phyloP scores from a whole-genome alignment of 2,113 vertebrate genomes.

The Oreotrochilus melanogaster region DNA sequence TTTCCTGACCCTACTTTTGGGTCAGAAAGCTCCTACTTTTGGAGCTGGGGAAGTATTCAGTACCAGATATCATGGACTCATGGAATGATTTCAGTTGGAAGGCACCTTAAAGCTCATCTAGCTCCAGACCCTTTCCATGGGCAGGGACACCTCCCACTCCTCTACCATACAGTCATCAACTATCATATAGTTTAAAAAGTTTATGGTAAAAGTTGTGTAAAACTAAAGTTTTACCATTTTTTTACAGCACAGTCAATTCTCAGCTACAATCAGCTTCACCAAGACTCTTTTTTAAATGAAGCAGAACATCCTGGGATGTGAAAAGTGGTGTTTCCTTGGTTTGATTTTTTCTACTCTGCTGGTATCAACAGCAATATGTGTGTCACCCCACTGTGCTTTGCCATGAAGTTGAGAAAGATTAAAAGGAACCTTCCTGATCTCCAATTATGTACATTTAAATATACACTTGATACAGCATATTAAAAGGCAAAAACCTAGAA shows the following conservation, averaged over 20 bases:
- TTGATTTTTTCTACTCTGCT: neutral
- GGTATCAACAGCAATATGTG: neutral
- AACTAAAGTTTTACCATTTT: neutral
- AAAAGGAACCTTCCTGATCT: slow-evolving; percentile 10
- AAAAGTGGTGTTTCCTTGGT: neutral
- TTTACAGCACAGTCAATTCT: neutral
- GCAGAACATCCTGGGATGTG: neutral
- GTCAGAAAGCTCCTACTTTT: neutral
- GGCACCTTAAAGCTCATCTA: too few relatives aligned
- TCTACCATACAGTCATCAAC: neutral
- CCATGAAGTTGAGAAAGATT: neutral
- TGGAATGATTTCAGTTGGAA: too few relatives aligned
- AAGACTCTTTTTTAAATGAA: neutral
- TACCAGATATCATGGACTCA: neutral
- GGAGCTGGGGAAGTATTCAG: neutral
- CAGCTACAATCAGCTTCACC: neutral
- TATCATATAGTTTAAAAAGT: neutral
- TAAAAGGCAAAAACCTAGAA: neutral
- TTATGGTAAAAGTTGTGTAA: neutral
- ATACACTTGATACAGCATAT: neutral
- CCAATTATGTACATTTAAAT: neutral
- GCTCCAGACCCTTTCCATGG: too few relatives aligned
- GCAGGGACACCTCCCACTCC: too few relatives aligned
- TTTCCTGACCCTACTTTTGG: neutral
- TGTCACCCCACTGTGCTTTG: neutral